phyloP scores from a whole-genome alignment of 2,113 vertebrate species.

The Peromyscus leucopus region DNA sequence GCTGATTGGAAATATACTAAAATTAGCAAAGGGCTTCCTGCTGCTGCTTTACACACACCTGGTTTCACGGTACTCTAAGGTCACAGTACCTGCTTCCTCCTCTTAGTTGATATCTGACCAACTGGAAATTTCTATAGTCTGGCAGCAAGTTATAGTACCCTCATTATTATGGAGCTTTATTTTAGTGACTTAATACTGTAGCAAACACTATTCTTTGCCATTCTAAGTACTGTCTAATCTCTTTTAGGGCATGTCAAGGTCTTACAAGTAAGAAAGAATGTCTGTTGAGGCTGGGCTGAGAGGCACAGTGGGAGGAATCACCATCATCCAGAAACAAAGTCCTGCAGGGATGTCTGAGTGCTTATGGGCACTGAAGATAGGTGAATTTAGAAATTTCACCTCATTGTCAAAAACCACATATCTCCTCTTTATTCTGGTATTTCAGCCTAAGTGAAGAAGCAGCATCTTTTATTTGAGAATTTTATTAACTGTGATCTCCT shows the following conservation, averaged over 20 bases:
- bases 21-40: not conserved
- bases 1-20: constrained; percentile 29
- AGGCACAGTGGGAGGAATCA: not conserved
- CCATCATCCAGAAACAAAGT: not conserved
- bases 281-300: not conserved
- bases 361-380: not conserved
- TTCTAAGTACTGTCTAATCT: not conserved
- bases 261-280: not conserved
- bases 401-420: constrained; percentile 4
- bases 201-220: constrained; percentile 28
- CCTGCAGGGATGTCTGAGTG: not conserved
- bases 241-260: constrained; percentile 16
- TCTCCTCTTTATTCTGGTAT: not conserved
- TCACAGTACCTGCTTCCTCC: constrained; percentile 55
- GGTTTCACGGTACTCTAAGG: not conserved
- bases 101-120: constrained; percentile 52
- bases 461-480: constrained; percentile 38
- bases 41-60: not conserved
- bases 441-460: constrained; percentile 38
- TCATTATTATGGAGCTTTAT: constrained; percentile 14
- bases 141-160: not conserved
- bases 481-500: not conserved
- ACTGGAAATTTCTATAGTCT: constrained; percentile 18
- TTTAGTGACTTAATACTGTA: not conserved
- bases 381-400: not conserved